Base-by-base conservation (phyloP, 2,113 vertebrate genomes). In the Ictidomys tridecemlineatus region DNA sequence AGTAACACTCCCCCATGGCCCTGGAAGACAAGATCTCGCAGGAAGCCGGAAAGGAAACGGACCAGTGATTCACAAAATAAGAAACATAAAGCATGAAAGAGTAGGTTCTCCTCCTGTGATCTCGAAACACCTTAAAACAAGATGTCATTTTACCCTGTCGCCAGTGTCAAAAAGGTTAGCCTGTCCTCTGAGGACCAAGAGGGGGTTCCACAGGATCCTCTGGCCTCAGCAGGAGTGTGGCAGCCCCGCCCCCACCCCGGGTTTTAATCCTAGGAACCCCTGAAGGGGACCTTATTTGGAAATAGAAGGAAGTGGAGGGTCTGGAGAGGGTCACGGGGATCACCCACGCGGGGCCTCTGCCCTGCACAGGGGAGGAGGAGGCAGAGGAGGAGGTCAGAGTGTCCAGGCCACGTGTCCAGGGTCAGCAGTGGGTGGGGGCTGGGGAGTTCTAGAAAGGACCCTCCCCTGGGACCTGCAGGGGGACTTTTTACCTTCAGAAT, bases 41-140 rank as follows among this genome's bases (percentile, higher is more conserved):
- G n/a, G 74, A 95, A 85, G 9, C 56, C 53, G 63, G 32, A 76
- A 51, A 94, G 76, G 92, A n/a, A 61, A 58, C 1, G 5, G 86
- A 85, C 58, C 72, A 0, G 51, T 65, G 4, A 53, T 18, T 91
- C 76, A n/a, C 39, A 32, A 20, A 73, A 28, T 24, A 18, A 65
- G 65, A 91, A 79, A 39, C 4, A 51, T n/a, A 37, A 70, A 58
- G 22, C n/a, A 2, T 9, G 24, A 4, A 72, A n/a, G 61, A 26
- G 48, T 14, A n/a, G 10, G 2, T 32, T 74, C 42, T 24, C 53
- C 20, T 89, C 32, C 39, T 22, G 72, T 24, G 34, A 80, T 0
- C 73, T 22, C 5, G 2, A 53, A 74, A 65, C 11, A 1, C 13
- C 9, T 53, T 30, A 78, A 83, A 93, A 61, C 30, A 48, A 84